Conservation (phyloP, 2,113 vertebrate species). For the Urocolius indicus region DNA sequence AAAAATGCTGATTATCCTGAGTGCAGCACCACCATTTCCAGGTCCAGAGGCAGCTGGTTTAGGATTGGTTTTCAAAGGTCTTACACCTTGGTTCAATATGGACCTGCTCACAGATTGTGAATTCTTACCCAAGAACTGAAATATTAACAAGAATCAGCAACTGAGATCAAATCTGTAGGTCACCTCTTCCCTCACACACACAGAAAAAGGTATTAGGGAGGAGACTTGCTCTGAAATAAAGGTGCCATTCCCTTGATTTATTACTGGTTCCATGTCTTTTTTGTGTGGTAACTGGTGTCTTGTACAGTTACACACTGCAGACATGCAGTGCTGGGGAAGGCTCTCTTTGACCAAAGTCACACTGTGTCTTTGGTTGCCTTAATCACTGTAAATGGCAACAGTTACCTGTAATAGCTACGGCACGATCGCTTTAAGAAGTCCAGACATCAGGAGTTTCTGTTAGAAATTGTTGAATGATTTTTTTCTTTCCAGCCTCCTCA, state of each 20-base stretch:
- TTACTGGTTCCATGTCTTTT: not conserved
- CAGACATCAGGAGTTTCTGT: not conserved
- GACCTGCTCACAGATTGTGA: not conserved
- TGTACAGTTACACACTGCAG: not conserved
- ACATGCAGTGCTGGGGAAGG: not conserved
- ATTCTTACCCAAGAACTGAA: not conserved
- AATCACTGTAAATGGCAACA: not conserved
- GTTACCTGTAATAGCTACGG: not conserved
- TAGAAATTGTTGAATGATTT: not conserved
- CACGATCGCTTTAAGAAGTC: not conserved
- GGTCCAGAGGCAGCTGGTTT: not conserved
- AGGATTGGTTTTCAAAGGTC: not conserved
- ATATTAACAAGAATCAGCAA: not conserved
- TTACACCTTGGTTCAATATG: not conserved
- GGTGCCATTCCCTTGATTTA: not conserved
- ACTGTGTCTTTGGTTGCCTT: not conserved
- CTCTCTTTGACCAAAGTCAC: not conserved
- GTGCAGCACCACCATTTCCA: not conserved
- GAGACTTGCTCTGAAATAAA: not conserved
- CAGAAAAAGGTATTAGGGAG: not conserved
- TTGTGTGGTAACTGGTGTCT: not conserved
- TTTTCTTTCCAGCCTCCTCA: conserved; percentile 3
- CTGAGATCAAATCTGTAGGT: not conserved
- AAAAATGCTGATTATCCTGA: not conserved
- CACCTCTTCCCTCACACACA: not conserved